phyloP scores from a whole-genome alignment of 1,140 invertebrate species.

The Aphidius gifuensis region DNA sequence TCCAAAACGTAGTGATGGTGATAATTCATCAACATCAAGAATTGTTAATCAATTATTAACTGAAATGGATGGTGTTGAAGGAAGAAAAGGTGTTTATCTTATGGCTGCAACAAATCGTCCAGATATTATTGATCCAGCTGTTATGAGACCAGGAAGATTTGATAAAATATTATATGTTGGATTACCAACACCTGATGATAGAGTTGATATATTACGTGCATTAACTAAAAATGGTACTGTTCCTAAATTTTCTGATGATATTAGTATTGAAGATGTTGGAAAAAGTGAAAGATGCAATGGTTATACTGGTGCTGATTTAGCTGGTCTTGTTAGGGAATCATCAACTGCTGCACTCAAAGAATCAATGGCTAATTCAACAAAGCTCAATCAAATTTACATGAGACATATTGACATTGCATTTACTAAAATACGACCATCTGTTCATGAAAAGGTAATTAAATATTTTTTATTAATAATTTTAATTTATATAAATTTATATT shows the following conservation, averaged over 20 bases:
- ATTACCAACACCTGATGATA: constrained; percentile 75
- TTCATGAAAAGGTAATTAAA: constrained; percentile 64
- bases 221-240: constrained; percentile 85
- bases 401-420: constrained; percentile 66
- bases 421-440: constrained; percentile 75
- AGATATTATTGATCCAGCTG: constrained; percentile 95
- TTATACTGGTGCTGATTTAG: constrained; percentile 90
- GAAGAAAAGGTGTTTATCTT: constrained; percentile 85
- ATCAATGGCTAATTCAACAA: constrained; percentile 51
- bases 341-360: constrained; percentile 73
- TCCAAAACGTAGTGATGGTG: constrained; percentile 78
- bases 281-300: constrained; percentile 67
- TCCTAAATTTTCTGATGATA: constrained; percentile 72
- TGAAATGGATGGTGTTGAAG: constrained; percentile 97
- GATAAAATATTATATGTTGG: constrained; percentile 95
- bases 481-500: not conserved
- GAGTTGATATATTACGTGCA: constrained; percentile 85
- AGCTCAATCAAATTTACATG: constrained; percentile 48
- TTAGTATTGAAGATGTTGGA: constrained; percentile 70
- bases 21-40: constrained; percentile 69
- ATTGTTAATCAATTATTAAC: constrained; percentile 97
- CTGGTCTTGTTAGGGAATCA: constrained; percentile 81
- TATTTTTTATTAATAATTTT: constrained; percentile 16
- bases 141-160: constrained; percentile 89
- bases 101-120: constrained; percentile 96